Base-by-base conservation (phyloP, 2,797 vertebrate genomes). In the Danio albolineatus region DNA sequence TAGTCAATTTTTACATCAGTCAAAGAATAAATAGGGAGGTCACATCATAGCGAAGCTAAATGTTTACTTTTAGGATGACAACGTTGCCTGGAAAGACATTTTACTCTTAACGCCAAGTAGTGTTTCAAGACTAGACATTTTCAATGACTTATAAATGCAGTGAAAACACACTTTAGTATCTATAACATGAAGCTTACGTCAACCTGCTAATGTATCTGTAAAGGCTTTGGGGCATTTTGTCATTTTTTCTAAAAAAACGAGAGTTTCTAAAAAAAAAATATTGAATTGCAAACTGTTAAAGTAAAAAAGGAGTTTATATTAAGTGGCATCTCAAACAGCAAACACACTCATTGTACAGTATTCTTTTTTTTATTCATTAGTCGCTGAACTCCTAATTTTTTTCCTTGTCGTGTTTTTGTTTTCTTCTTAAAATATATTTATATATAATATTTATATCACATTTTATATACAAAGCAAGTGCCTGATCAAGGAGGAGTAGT, bases 401-500 rank as follows among this genome's bases (percentile, higher is more conserved):
- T 89, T 89, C 88, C 89, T 87, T 91, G 86, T 88, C 89, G 86
- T 71, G 38, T 83, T 90, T 92, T 86, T 91, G 43, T 85, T 82
- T 87, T 88, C 75, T 89, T 90, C 87, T 85, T 85, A 92, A 93
- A 89, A 90, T 94, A 95, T 90, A 93, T 88, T 91, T 90, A 91
- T 90, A 90, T 91, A 92, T 92, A 88, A 91, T 93, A 93, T 90
- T 90, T 92, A 94, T 91, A 87, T 93, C 90, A 94, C 93, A 94
- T 86, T 91, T 86, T 77, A 59, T 51, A 91, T 94, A 94, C 90
- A 94, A 92, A 88, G 82, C 86, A 93, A 93, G 93, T 94, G 92
- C 92, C 92, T 92, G 85, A 73, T 91, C 90, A 93, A 91, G 90
- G 88, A 90, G 90, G 89, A 70, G 66, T 76, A 28, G 54, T 76